Conservation (phyloP, 1,140 invertebrate species). For the Drosophila nigrodunni region DNA sequence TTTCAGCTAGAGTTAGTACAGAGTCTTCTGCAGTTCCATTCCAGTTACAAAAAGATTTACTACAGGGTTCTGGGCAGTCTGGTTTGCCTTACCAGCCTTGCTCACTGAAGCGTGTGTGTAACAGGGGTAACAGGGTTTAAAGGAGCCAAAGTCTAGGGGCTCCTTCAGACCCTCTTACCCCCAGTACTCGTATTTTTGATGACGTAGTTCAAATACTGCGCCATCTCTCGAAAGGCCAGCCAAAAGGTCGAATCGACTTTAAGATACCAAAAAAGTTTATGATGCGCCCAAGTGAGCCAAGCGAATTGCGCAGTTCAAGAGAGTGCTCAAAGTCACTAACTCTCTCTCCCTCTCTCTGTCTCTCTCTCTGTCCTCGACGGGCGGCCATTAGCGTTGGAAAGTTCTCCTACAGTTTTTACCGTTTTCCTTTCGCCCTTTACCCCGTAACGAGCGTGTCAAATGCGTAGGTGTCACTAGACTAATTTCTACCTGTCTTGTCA, state of each 20-base stretch:
- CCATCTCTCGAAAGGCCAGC: conserved; percentile 47
- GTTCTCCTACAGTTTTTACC: not conserved
- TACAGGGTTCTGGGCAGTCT: too few relatives aligned
- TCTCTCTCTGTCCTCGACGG: not conserved
- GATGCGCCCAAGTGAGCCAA: conserved; percentile 17
- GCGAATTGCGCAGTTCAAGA: conserved; percentile 41
- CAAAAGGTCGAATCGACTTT: conserved; percentile 29
- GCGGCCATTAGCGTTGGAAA: conserved; percentile 27
- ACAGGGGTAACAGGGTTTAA: too few relatives aligned
- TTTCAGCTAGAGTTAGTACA: too few relatives aligned
- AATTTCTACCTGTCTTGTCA: conserved; percentile 56
- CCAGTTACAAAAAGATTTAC: too few relatives aligned
- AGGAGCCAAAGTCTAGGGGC: not conserved
- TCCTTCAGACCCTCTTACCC: not conserved
- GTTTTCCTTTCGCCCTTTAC: not conserved
- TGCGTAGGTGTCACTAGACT: conserved; percentile 28
- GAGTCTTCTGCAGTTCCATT: too few relatives aligned
- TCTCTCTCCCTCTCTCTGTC: not conserved
- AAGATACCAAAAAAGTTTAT: conserved; percentile 7
- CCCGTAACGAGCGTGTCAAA: conserved; percentile 36
- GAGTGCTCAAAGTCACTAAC: not conserved
- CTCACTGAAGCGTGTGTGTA: conserved; percentile 41
- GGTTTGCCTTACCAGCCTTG: not conserved
- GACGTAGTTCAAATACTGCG: conserved; percentile 18
- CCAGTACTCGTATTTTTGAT: not conserved